Evolutionary conservation across 2,888 invertebrate genomes (phyloP).

Genomic region (Cantharis rufa): DNA sequence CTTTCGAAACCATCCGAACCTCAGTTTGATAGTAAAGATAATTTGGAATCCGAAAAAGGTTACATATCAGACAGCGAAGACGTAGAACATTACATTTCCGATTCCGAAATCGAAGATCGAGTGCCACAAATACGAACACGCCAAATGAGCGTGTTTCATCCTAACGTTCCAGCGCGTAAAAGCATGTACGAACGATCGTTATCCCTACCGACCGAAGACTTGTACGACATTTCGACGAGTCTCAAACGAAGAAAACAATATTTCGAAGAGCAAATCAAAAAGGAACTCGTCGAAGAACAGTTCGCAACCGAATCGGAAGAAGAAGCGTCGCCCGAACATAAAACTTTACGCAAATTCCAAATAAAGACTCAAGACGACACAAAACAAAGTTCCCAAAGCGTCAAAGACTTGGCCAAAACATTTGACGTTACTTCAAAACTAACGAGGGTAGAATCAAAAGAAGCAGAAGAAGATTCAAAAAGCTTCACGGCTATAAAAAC

Average conservation of each 20-base stretch:
- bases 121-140: slow-evolving; percentile 54
- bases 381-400: slow-evolving; percentile 20
- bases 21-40: slow-evolving; percentile 44
- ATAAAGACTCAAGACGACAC: slow-evolving; percentile 34
- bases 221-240: slow-evolving; percentile 60
- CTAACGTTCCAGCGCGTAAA: slow-evolving; percentile 47
- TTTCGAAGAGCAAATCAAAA: slow-evolving; percentile 65
- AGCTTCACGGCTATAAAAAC: slow-evolving; percentile 7
- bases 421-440: slow-evolving; percentile 31
- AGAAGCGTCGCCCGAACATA: slow-evolving; percentile 57
- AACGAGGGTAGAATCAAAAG: slow-evolving; percentile 37
- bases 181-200: slow-evolving; percentile 57
- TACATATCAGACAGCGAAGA: slow-evolving; percentile 55
- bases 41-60: slow-evolving; percentile 53
- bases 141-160: slow-evolving; percentile 55
- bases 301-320: slow-evolving; percentile 57
- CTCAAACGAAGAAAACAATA: slow-evolving; percentile 62
- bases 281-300: slow-evolving; percentile 62
- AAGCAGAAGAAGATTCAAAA: slow-evolving; percentile 24
- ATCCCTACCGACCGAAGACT: slow-evolving; percentile 58
- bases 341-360: slow-evolving; percentile 45
- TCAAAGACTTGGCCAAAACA: slow-evolving; percentile 37
- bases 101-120: slow-evolving; percentile 55
- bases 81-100: slow-evolving; percentile 54
- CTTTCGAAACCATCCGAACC: slow-evolving; percentile 18